phyloP scores from a whole-genome alignment of 53 echinoderm and acorn worm species.

The Arbacia lixula region DNA sequence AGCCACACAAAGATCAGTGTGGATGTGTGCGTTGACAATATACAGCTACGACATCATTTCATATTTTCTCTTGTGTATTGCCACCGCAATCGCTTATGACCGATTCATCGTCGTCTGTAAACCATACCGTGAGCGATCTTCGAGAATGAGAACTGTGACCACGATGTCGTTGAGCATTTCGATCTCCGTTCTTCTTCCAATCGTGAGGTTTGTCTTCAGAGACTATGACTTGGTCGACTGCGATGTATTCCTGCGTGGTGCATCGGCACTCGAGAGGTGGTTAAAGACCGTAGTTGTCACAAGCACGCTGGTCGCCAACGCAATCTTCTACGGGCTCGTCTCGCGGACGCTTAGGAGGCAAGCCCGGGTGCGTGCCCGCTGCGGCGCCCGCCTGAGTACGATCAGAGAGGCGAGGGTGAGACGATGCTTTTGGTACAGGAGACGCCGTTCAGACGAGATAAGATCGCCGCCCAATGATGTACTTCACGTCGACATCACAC shows the following conservation, averaged over 20 bases:
- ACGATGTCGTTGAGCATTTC: not conserved
- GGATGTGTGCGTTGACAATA: not conserved
- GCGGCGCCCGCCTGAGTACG: not conserved
- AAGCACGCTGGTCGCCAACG: not conserved
- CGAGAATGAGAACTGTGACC: not conserved
- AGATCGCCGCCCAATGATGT: too few species aligned
- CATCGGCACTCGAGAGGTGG: not conserved
- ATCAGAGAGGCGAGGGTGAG: constrained; percentile 1
- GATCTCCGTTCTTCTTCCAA: not conserved
- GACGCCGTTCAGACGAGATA: too few species aligned
- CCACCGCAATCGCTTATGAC: not conserved
- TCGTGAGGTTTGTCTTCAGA: not conserved
- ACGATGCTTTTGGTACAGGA: not conserved
- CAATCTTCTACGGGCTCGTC: constrained; percentile 18
- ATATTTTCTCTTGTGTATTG: not conserved
- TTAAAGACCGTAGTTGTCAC: not conserved
- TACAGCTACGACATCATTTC: not conserved
- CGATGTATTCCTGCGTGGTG: not conserved
- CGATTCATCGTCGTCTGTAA: not conserved
- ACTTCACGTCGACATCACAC: not conserved
- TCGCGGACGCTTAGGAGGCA: not conserved
- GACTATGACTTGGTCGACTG: not conserved
- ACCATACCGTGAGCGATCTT: not conserved
- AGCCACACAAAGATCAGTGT: not conserved
- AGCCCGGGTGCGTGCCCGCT: not conserved